Evolutionary conservation across 2,113 vertebrate species (phyloP), one percentile per base, ranked within the genome.

Genomic region (Ochotona princeps): DNA sequence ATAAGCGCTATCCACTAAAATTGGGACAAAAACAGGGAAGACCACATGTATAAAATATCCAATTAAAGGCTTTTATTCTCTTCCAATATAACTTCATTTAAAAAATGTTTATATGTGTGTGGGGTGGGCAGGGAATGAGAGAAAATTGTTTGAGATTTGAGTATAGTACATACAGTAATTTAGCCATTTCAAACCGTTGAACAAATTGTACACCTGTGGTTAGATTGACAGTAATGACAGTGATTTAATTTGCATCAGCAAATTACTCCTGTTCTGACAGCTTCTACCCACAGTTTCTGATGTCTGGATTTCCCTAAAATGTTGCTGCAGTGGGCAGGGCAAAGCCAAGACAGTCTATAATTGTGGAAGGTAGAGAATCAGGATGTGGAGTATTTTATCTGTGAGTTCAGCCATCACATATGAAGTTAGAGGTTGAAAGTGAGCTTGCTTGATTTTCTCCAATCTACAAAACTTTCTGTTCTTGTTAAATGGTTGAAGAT

Each of bases 31-130:
- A 96, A 89, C 63, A 44, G 38, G 65, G 54, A 90, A 35, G 82
- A 65, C 84, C 91, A 87, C 63, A 85, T 66, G 26, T 94, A 69
- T 87, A 93, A 95, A 95, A 93, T 96, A 93, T 51, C 80, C 90
- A 96, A 88, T 96, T 95, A 94, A 97, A 96, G 72, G 87, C 78
- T 87, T 96, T 95, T 91, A 90, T 85, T 96, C 89, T 85, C 91
- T 54, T 93, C 61, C 67, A 73, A 28, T 74, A 51, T 91, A 51
- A 93, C 0, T 76, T 96, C 54, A n/a, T 75, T 57, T 96, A 70
- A 32, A 47, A 96, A 95, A 92, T 88, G 44, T 20, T 87, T 96
- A 14, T 94, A 65, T 87, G 10, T 95, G 51, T 75, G 2, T 75
- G 14, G 35, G 60, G 65, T 93, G 2, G 25, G 38, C 5, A 54